Evolutionary conservation across 1,140 invertebrate genomes (phyloP), one percentile per base, ranked within the genome.

Genomic region (Dinoponera quadriceps): DNA sequence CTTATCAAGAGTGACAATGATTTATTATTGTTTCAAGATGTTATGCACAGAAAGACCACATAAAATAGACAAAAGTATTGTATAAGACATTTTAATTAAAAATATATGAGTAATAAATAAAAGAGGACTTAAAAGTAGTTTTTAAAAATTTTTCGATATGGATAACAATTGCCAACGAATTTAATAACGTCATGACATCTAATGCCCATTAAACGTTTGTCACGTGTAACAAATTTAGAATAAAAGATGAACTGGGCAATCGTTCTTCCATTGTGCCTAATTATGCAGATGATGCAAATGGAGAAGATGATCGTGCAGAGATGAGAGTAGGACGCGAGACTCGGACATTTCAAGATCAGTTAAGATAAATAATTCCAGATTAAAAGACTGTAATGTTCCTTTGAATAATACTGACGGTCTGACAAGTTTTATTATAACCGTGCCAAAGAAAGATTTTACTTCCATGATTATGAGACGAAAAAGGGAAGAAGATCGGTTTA

Each of bases 401-500:
- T 3, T 29, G 18, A 69, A n/a, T 29, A 54, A 51, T 29, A 20
- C n/a, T 11, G 25, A 22, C 18, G 66, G 66, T 54, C 2, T 33
- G 7, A 3, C 48, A 51, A 68, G 14, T 13, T 66, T 66, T 66
- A 48, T 66, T 16, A 20, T 66, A 48, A 66, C 3, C 27, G 18
- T 68, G n/a, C 48, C 65, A 16, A 68, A 68, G 11, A 22, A 49
- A 68, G 48, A 68, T 29, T 68, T 25, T 18, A 25, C 38, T 0
- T 66, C 38, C 16, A 48, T 66, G 63, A 49, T 49, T 66, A n/a
- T 18, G 51, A 51, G 27, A 51, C 33, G n/a, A 66, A 66, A 20
- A 66, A 5, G 1, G 22, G 63, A 66, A 16, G 22, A 65, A 44
- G 29, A 51, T 2, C 16, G 48, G 27, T 38, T 33, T 49, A 3